phyloP scores from a whole-genome alignment of 2,888 invertebrate species.

The Melipona beecheii region DNA sequence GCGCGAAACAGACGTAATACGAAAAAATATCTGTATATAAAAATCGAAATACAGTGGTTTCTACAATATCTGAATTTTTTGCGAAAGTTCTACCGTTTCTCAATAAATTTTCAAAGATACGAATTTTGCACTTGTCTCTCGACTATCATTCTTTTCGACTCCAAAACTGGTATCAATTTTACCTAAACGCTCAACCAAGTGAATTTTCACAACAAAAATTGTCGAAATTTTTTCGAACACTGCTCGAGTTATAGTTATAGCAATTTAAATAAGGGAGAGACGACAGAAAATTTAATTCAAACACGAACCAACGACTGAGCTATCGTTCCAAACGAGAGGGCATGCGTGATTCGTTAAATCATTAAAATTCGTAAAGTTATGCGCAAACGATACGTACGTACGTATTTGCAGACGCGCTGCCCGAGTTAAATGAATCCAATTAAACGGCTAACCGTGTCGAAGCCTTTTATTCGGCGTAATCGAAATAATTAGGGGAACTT shows the following conservation, averaged over 20 bases:
- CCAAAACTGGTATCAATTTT: background rate
- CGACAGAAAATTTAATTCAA: background rate
- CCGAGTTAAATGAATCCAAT: conserved; percentile 23
- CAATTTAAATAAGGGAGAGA: background rate
- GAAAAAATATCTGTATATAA: no score
- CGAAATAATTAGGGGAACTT: conserved; percentile 26
- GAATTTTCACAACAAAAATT: background rate
- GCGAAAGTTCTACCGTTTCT: no score
- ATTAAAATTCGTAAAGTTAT: conserved; percentile 5
- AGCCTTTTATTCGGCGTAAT: conserved; percentile 1
- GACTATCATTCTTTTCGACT: background rate
- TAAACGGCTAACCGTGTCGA: background rate
- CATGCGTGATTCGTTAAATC: background rate
- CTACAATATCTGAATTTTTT: no score
- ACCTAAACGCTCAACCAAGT: background rate
- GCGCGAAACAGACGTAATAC: no score
- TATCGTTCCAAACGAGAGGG: background rate
- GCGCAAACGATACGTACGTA: background rate
- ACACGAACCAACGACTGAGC: background rate
- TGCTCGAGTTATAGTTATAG: background rate
- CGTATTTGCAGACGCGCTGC: background rate
- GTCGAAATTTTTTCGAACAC: background rate
- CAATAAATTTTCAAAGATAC: no score
- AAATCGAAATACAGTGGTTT: no score
- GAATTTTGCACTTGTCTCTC: no score